Conservation (phyloP, 2,888 invertebrate species). For the Drosophila affinis region DNA sequence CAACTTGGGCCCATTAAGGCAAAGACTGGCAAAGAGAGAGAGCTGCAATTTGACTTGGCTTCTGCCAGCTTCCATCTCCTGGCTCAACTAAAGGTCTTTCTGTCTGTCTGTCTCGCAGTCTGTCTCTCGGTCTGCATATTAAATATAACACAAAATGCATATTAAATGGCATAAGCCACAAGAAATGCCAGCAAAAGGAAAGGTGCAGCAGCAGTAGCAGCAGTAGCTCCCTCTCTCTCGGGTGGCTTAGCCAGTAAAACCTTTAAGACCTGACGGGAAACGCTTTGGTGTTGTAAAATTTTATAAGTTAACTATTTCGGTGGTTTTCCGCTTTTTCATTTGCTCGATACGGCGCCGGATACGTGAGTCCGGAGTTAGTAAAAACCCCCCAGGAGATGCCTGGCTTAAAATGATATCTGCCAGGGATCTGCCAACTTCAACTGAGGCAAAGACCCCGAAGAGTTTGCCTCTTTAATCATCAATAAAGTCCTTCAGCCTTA, state of each 20-base stretch:
- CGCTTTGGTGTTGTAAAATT: constrained; percentile 70
- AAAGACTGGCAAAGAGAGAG: constrained; percentile 59
- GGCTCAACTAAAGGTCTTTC: constrained; percentile 73
- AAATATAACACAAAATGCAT: constrained; percentile 82
- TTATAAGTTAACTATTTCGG: constrained; percentile 68
- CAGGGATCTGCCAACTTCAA: constrained; percentile 24
- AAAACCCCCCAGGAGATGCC: constrained; percentile 25
- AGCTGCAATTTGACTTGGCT: constrained; percentile 68
- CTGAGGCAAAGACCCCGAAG: neutral
- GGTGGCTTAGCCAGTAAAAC: constrained; percentile 71
- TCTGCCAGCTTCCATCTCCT: constrained; percentile 17
- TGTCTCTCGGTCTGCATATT: constrained; percentile 70
- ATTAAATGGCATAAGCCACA: constrained; percentile 81
- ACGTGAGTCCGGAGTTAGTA: constrained; percentile 24
- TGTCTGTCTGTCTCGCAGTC: constrained; percentile 2
- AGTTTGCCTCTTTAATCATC: constrained; percentile 3
- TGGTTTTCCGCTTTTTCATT: constrained; percentile 52
- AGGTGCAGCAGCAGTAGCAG: constrained; percentile 46
- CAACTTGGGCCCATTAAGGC: constrained; percentile 70
- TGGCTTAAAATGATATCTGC: constrained; percentile 30
- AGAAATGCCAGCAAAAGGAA: constrained; percentile 54
- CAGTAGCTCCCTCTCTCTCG: constrained; percentile 9
- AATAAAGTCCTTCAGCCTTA: constrained; percentile 41
- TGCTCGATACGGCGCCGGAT: constrained; percentile 29
- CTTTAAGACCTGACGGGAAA: constrained; percentile 73